A percentile compares a stretch with the other conserved stretches of the same genome.
Conservation (phyloP, 1,140 invertebrate genomes). For the Rhagoletis zephyria region DNA sequence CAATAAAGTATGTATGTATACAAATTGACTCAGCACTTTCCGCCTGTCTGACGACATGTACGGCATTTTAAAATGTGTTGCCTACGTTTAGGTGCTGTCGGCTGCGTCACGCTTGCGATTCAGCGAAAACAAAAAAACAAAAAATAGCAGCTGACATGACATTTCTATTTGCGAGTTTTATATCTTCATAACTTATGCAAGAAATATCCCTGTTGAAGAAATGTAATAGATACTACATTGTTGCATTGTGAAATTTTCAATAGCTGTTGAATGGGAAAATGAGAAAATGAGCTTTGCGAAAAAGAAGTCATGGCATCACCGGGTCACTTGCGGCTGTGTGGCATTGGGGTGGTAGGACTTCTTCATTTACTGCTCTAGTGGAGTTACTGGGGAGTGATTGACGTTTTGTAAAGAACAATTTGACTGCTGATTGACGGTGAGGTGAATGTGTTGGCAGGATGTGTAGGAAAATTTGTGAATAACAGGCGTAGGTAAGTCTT, state of each 20-base stretch:
- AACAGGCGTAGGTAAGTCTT: no score
- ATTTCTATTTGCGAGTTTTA: slow-evolving; percentile 31
- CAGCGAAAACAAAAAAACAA: not conserved
- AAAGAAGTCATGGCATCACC: not conserved
- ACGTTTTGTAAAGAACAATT: not conserved
- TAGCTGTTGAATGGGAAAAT: not conserved
- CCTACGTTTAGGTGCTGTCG: slow-evolving; percentile 11
- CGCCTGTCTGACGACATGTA: not conserved
- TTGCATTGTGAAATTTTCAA: not conserved
- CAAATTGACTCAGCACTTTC: slow-evolving; percentile 19
- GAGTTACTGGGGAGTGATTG: not conserved
- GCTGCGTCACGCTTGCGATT: not conserved
- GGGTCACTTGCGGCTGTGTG: not conserved
- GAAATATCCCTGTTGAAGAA: not conserved
- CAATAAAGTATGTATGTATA: not conserved
- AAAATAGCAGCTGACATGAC: not conserved
- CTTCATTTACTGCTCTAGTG: not conserved
- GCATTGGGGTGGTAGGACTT: not conserved
- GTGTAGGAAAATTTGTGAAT: no score
- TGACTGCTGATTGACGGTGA: not conserved
- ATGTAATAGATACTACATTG: not conserved
- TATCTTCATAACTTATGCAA: slow-evolving; percentile 23
- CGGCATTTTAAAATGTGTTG: slow-evolving; percentile 23
- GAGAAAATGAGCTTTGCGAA: not conserved
- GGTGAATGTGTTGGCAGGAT: not conserved